Base-by-base conservation (phyloP, 2,888 invertebrate genomes). In the Stenodera caucasica region DNA sequence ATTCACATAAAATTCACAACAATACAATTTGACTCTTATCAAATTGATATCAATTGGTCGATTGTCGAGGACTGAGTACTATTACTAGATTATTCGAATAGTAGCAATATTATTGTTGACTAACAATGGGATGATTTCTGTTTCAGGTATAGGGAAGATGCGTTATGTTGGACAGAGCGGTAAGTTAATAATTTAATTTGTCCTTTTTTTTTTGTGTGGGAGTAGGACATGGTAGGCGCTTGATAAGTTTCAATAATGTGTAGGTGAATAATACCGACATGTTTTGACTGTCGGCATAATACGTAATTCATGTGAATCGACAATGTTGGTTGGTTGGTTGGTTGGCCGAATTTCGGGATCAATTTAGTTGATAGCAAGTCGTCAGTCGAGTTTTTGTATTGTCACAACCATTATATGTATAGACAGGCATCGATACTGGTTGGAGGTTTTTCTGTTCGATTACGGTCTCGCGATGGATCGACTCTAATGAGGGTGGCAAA, bases 101-200 rank as follows among this genome's bases (percentile, higher is more conserved):
- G 1, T 15, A 0, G n/a, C 1, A 33, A 33, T 15, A 8, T 30
- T 30, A 7, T 37, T 0, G 4, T 45, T 12, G 5, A 45, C 23
- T 45, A 45, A 45, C 21, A 23, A 4, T 5, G 4, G 21, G 12
- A 23, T 23, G 21, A 76, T 75, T 77, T 81, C 79, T 74, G 75
- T 87, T 88, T 66, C 88, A 94, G 93, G 83, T 94, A 93, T 81
- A 88, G 93, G 67, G 93, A 94, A 70, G 93, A 94, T 70, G 89
- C 92, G 18, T 84, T 94, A 53, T 93, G 93, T 81, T 94, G 93
- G 93, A 89, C 92, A 54, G 93, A 93, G 82, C 89, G 93, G 93
- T 93, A 85, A 87, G 84, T 75, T 64, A 63, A 49, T 66, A 67
- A 65, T 66, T 60, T 65, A 68, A 66, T 67, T 58, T 61, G 50